These are phyloP conservation scores for Pseudochirops cupreus DNA, from an alignment of 2,797 vertebrate species.

Conservation along the genomic window DNA sequence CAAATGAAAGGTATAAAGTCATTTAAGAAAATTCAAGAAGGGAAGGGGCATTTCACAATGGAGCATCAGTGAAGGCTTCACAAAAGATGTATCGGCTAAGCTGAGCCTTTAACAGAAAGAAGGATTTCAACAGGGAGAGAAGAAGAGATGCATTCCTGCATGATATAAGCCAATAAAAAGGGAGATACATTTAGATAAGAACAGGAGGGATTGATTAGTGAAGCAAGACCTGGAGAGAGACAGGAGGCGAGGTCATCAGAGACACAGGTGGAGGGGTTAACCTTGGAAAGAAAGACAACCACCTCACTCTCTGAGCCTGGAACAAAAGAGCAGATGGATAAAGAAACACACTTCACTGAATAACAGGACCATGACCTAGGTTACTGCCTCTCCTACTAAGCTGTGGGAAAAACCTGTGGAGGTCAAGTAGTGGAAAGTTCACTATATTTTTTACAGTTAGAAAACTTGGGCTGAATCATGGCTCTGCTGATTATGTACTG, in stretches of 20 bases:
- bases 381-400: not conserved
- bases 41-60: not conserved
- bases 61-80: not conserved
- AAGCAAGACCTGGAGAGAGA: not conserved
- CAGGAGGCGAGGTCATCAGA: not conserved
- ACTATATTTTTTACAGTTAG: not conserved
- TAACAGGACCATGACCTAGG: not conserved
- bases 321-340: constrained; percentile 2
- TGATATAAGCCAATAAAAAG: not conserved
- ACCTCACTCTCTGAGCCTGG: not conserved
- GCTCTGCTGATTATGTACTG: not conserved
- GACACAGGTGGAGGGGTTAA: not conserved
- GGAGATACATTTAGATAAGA: not conserved
- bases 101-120: not conserved
- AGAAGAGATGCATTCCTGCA: not conserved
- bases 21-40: not conserved
- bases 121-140: not conserved
- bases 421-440: not conserved
- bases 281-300: not conserved
- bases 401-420: not conserved
- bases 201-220: not conserved
- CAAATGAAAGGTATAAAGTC: not conserved
- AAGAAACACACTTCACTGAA: not conserved
- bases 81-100: not conserved
- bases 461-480: not conserved